Conservation (phyloP, 1,140 invertebrate genomes). For the Hylaeus anthracinus region DNA sequence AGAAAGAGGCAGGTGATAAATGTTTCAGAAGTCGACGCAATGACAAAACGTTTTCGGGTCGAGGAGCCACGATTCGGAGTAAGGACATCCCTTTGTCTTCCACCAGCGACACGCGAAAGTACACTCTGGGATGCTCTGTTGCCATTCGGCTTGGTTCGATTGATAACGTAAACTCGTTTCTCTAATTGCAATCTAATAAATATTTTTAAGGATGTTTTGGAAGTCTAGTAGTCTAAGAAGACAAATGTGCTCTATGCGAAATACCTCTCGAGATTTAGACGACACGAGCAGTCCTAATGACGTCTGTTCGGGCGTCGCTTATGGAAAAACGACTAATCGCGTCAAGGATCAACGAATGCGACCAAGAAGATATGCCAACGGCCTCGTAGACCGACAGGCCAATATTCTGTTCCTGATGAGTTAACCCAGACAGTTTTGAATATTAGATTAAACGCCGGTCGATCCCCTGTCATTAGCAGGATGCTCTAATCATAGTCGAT, state of each 20-base stretch:
- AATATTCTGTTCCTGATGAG: conserved; percentile 68
- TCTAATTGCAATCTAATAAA: too few relatives aligned
- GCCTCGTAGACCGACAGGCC: conserved; percentile 42
- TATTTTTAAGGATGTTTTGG: too few relatives aligned
- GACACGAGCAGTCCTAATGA: background rate
- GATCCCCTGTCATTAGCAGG: conserved; percentile 76
- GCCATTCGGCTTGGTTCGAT: too few relatives aligned
- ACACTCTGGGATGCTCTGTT: background rate
- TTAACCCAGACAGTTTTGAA: conserved; percentile 74
- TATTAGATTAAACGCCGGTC: conserved; percentile 77
- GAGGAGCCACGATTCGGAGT: conserved; percentile 64
- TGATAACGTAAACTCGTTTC: too few relatives aligned
- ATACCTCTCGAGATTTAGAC: too few relatives aligned
- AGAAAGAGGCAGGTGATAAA: conserved; percentile 70
- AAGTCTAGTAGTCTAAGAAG: too few relatives aligned
- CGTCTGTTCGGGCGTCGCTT: background rate
- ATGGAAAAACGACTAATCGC: background rate
- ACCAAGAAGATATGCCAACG: conserved; percentile 41
- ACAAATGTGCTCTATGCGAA: too few relatives aligned
- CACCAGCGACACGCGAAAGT: background rate
- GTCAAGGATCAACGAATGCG: conserved; percentile 30
- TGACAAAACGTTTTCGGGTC: conserved; percentile 71
- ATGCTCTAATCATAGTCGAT: conserved; percentile 78
- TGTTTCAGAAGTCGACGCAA: conserved; percentile 69
- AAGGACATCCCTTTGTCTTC: conserved; percentile 12